These are phyloP conservation scores for Stylophora pistillata DNA, from an alignment of 64 coral and sea anemone species.

Conservation along the genomic window DNA sequence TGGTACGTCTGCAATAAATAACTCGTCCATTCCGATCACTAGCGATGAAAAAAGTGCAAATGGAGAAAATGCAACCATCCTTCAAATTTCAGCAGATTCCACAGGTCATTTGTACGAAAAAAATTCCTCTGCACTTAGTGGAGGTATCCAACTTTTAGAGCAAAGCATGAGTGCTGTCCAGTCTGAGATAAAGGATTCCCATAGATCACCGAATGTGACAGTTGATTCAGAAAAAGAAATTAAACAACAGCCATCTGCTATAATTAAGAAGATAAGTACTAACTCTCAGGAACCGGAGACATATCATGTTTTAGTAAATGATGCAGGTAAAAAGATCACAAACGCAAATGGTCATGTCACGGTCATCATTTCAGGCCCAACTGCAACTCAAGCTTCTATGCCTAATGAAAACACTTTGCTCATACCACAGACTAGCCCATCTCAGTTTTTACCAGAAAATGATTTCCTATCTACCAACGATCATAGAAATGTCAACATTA, in stretches of 20 bases:
- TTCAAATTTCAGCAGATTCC: background rate
- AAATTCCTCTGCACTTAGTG: background rate
- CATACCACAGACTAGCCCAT: slow-evolving; percentile 8
- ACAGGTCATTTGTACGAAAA: background rate
- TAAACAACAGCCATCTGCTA: slow-evolving; percentile 5
- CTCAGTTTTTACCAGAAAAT: background rate
- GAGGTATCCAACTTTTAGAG: background rate
- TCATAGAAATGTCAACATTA: background rate
- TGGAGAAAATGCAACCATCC: background rate
- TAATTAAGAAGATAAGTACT: slow-evolving; percentile 7
- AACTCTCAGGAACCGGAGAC: slow-evolving; percentile 19
- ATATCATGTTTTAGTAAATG: slow-evolving; percentile 11
- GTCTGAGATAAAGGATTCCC: background rate
- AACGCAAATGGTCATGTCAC: slow-evolving; percentile 48
- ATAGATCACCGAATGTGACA: background rate
- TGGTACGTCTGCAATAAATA: background rate
- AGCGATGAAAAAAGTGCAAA: background rate
- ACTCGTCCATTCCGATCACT: background rate
- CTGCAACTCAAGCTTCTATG: slow-evolving; percentile 1
- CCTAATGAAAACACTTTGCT: background rate
- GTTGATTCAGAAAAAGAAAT: background rate
- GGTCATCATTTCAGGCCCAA: slow-evolving; percentile 44
- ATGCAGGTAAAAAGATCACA: slow-evolving; percentile 32
- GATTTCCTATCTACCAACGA: background rate
- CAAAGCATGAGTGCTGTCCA: background rate